Percentiles rank a stretch among this genome's conserved stretches.
These are phyloP conservation scores for Parthenolecanium corni DNA, from an alignment of 2,888 invertebrate genomes.

Conservation along the genomic window DNA sequence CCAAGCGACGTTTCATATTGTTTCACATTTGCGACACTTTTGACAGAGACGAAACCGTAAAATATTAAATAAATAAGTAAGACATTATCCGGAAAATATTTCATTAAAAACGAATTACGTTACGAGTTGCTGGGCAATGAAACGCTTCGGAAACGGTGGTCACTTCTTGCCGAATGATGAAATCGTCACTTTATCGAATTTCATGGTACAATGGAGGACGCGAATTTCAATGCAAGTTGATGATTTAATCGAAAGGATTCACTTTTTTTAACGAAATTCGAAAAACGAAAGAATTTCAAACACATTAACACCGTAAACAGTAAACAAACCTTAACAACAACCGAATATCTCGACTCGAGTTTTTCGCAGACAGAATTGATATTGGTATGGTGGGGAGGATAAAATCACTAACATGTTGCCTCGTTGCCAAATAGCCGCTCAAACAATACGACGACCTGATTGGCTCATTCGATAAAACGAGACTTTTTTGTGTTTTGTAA, in stretches of 20 bases:
- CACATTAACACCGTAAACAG: slow-evolving; percentile 28
- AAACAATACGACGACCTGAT: not conserved
- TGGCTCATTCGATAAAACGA: slow-evolving; percentile 7
- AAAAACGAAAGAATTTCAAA: slow-evolving; percentile 16
- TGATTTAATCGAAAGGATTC: slow-evolving; percentile 1
- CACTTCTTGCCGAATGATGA: not conserved
- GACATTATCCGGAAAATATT: slow-evolving; percentile 12
- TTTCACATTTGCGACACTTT: slow-evolving; percentile 47
- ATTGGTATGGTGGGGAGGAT: slow-evolving; percentile 14
- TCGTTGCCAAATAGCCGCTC: slow-evolving; percentile 16
- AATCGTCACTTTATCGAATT: not conserved
- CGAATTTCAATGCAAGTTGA: not conserved
- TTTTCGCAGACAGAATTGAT: slow-evolving; percentile 18
- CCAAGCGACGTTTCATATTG: slow-evolving; percentile 53
- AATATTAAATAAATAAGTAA: not conserved
- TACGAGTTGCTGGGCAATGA: not conserved
- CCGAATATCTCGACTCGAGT: slow-evolving; percentile 18
- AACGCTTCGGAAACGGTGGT: slow-evolving; percentile 8
- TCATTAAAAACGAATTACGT: slow-evolving; percentile 12
- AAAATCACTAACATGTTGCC: slow-evolving; percentile 23
- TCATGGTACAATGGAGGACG: not conserved
- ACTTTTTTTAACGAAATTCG: slow-evolving; percentile 14
- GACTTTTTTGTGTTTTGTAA: slow-evolving; percentile 1
- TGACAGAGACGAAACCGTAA: not conserved
- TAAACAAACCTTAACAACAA: slow-evolving; percentile 30